phyloP scores from a whole-genome alignment of 2,113 vertebrate genomes.

The Ciconia maguari region DNA sequence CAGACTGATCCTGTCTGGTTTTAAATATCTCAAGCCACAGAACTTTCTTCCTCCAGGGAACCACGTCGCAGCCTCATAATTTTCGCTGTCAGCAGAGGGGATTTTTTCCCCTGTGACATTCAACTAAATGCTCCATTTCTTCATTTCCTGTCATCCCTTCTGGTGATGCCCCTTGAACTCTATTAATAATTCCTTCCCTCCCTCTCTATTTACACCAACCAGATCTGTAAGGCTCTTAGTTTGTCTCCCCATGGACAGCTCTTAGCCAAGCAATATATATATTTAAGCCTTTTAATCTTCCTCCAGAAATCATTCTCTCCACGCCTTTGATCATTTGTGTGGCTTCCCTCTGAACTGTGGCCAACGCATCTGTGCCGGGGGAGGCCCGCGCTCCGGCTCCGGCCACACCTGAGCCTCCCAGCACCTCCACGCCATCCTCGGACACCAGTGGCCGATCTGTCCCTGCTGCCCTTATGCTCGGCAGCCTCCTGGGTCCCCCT shows the following conservation, averaged over 20 bases:
- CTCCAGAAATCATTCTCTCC: slow-evolving; percentile 30
- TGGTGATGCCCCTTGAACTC: slow-evolving; percentile 53
- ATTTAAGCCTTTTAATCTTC: slow-evolving; percentile 65
- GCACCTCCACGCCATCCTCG: not conserved
- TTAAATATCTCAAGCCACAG: slow-evolving; percentile 51
- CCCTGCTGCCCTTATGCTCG: rapidly evolving
- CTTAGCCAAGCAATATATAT: slow-evolving; percentile 56
- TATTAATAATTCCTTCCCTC: slow-evolving; percentile 56
- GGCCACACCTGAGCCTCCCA: not conserved
- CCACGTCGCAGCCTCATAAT: slow-evolving; percentile 16
- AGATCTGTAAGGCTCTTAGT: slow-evolving; percentile 51
- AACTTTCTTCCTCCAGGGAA: slow-evolving; percentile 41
- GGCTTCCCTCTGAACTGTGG: not conserved
- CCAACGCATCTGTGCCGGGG: not conserved
- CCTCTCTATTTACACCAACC: slow-evolving; percentile 46
- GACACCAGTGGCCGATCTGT: rapidly evolving
- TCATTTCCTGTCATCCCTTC: slow-evolving; percentile 57
- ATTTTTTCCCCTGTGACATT: slow-evolving; percentile 60
- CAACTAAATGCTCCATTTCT: slow-evolving; percentile 57
- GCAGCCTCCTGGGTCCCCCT: not conserved
- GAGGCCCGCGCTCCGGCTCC: rapidly evolving
- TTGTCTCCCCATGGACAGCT: slow-evolving; percentile 50
- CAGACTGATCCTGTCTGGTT: slow-evolving; percentile 51
- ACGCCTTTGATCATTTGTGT: slow-evolving; percentile 40
- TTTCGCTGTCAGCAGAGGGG: slow-evolving; percentile 50